A percentile compares a stretch with the other conserved stretches of the same genome.
Conservation (phyloP, 2,797 vertebrate species). For the Lerista edwardsae region DNA sequence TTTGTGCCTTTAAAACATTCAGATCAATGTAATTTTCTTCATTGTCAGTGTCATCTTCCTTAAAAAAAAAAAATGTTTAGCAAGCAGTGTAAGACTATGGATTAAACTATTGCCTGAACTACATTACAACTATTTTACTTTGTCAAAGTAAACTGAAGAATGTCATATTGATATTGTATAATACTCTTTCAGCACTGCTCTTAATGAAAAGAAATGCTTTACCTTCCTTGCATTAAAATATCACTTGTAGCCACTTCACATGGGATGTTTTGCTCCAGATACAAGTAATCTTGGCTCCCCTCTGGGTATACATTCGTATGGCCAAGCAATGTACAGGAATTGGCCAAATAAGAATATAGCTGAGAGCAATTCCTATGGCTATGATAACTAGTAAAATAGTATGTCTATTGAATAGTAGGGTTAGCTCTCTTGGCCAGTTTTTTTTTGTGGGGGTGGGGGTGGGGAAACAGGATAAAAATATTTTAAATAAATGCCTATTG, state of each 20-base stretch:
- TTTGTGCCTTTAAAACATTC: constrained; percentile 87
- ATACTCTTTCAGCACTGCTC: not conserved
- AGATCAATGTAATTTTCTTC: constrained; percentile 92
- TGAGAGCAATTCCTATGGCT: not conserved
- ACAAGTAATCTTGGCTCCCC: not conserved
- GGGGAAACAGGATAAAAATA: too few relatives aligned
- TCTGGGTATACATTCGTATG: not conserved
- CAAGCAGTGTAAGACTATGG: constrained; percentile 14
- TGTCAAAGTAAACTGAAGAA: not conserved
- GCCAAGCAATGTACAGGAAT: not conserved
- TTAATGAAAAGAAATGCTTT: not conserved
- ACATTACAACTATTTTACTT: constrained; percentile 13
- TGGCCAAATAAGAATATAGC: not conserved
- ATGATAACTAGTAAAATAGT: not conserved
- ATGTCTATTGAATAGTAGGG: too few relatives aligned
- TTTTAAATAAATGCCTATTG: not conserved
- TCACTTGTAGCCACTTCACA: not conserved
- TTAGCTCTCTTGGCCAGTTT: too few relatives aligned
- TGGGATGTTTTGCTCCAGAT: not conserved
- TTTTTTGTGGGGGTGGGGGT: too few relatives aligned
- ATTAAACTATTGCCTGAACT: constrained; percentile 7
- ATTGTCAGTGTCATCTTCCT: constrained; percentile 90
- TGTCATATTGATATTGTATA: not conserved
- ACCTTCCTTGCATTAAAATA: not conserved
- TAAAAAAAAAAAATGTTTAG: constrained; percentile 56